Evolutionary conservation across 1,140 invertebrate genomes (phyloP).

Genomic region (Leptestheria dahalacensis): DNA sequence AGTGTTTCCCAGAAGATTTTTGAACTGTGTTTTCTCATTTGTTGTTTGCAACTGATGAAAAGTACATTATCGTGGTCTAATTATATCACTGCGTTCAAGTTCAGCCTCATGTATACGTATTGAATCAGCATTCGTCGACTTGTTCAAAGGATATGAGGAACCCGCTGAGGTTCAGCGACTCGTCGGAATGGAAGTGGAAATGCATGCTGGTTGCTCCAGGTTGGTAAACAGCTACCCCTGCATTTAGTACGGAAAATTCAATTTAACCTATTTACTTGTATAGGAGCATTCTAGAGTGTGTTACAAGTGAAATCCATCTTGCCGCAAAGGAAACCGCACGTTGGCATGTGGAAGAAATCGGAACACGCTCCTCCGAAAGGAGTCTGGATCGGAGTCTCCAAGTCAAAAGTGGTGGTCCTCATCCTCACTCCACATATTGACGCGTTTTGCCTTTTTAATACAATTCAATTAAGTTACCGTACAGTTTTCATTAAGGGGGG

Average conservation of each 20-base stretch:
- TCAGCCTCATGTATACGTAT: not conserved
- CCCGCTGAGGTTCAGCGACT: constrained; percentile 21
- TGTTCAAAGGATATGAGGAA: constrained; percentile 28
- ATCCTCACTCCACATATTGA: constrained; percentile 28
- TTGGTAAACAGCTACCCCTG: constrained; percentile 27
- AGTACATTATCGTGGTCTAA: not conserved
- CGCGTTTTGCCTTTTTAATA: constrained; percentile 21
- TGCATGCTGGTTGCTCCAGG: constrained; percentile 26
- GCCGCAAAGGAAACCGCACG: constrained; percentile 26
- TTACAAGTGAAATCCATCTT: constrained; percentile 23
- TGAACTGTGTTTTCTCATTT: too few relatives aligned
- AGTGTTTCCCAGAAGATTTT: too few relatives aligned
- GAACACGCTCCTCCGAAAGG: constrained; percentile 27
- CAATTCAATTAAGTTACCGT: not conserved
- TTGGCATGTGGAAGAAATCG: constrained; percentile 27
- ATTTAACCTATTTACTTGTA: constrained; percentile 9
- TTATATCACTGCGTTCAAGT: not conserved
- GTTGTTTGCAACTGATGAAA: not conserved
- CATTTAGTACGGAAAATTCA: constrained; percentile 17
- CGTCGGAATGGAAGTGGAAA: constrained; percentile 29
- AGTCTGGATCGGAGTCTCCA: constrained; percentile 23
- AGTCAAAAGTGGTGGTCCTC: constrained; percentile 24
- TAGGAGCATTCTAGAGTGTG: constrained; percentile 6
- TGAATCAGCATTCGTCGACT: constrained; percentile 21
- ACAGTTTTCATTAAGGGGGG: too few relatives aligned